Conservation (phyloP, 37 sponge, comb jelly and placozoan genomes). For the Eunapius fragilis region DNA sequence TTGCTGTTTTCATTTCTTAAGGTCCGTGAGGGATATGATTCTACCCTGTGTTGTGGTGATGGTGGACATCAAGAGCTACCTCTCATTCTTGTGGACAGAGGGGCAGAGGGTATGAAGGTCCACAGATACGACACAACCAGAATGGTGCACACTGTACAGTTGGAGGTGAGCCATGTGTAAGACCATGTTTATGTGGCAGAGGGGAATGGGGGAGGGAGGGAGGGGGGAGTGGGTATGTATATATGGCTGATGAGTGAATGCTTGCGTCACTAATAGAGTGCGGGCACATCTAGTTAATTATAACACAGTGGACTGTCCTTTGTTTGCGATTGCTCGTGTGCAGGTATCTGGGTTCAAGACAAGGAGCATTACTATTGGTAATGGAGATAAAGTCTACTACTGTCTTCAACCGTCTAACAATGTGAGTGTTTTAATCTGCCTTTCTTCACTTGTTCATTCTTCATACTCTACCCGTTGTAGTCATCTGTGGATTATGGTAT, state of each 20-base stretch:
- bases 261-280: too few species aligned
- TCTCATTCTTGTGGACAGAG: neutral
- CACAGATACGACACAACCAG: neutral
- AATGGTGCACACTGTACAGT: neutral
- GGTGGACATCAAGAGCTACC: neutral
- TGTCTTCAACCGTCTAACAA: conserved; percentile 9
- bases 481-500: conserved; percentile 28
- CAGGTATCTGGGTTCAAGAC: conserved; percentile 36
- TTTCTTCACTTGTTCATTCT: neutral
- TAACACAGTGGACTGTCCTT: neutral
- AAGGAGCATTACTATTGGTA: conserved; percentile 15
- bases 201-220: neutral
- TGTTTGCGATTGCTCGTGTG: neutral
- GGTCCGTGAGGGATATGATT: neutral
- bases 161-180: neutral
- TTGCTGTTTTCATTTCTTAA: neutral
- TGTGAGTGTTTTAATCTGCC: neutral
- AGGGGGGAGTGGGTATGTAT: neutral
- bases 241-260: too few species aligned
- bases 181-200: neutral
- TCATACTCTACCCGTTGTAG: neutral
- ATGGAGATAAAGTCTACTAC: conserved; percentile 38
- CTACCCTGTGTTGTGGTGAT: neutral
- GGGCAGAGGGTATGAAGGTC: neutral
- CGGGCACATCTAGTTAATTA: too few species aligned